phyloP scores from a whole-genome alignment of 1,140 invertebrate species.

The Portunus trituberculatus region DNA sequence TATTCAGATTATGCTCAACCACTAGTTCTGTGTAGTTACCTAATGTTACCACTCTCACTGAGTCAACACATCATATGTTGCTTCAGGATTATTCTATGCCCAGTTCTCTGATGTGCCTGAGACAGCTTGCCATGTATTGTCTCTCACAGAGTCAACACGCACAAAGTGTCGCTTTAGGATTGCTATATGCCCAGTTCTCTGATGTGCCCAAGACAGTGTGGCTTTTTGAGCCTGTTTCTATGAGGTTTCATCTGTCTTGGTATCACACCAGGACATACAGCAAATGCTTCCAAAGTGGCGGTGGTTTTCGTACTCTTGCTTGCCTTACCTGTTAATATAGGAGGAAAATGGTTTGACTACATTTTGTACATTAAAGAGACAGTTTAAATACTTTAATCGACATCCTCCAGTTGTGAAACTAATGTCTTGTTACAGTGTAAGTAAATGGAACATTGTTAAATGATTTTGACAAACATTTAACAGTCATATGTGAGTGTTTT shows the following conservation, averaged over 20 bases:
- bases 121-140: conserved; percentile 26
- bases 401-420: conserved; percentile 29
- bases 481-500: conserved; percentile 53
- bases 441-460: conserved; percentile 53
- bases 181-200: conserved; percentile 36
- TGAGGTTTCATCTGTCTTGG: conserved; percentile 45
- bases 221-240: conserved; percentile 37
- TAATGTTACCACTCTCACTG: not conserved
- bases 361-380: conserved; percentile 56
- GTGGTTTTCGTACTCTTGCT: conserved; percentile 69
- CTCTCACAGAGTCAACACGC: conserved; percentile 66
- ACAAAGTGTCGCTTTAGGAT: conserved; percentile 70
- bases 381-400: conserved; percentile 3
- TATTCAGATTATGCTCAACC: too few species aligned
- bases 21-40: not conserved
- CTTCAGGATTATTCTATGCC: not conserved
- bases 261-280: conserved; percentile 50
- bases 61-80: conserved; percentile 21
- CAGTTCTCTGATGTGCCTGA: conserved; percentile 12
- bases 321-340: conserved; percentile 66
- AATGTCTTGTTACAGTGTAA: conserved; percentile 55
- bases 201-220: conserved; percentile 57
- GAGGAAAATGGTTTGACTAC: conserved; percentile 59
- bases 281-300: conserved; percentile 60
- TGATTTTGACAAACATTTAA: conserved; percentile 52